These are phyloP conservation scores for Eristalinus aeneus DNA, from an alignment of 2,888 invertebrate species.

Conservation along the genomic window DNA sequence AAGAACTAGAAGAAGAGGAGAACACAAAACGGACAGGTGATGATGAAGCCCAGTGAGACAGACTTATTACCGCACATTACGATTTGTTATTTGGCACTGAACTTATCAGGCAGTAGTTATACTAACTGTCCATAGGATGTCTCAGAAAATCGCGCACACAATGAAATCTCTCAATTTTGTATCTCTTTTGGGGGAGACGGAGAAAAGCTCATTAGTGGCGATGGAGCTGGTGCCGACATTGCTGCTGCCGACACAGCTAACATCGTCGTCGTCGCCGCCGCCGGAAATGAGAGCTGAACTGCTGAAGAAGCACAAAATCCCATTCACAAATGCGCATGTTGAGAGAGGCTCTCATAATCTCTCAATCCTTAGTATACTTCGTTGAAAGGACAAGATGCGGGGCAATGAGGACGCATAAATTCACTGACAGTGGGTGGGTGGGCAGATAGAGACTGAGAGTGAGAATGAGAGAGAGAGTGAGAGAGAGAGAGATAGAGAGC, in stretches of 20 bases:
- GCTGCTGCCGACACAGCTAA: not conserved
- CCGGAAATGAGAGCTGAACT: slow-evolving; percentile 46
- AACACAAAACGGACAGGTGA: slow-evolving; percentile 73
- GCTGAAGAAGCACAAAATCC: slow-evolving; percentile 44
- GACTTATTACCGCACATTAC: slow-evolving; percentile 78
- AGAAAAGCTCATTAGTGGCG: slow-evolving; percentile 53
- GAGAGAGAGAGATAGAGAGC: slow-evolving; percentile 16
- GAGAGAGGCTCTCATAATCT: slow-evolving; percentile 53
- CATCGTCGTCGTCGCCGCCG: not conserved
- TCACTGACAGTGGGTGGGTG: not conserved
- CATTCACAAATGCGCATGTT: slow-evolving; percentile 67
- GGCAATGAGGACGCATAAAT: slow-evolving; percentile 7
- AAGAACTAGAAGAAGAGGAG: slow-evolving; percentile 53
- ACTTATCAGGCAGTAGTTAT: slow-evolving; percentile 71
- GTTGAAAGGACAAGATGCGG: slow-evolving; percentile 21
- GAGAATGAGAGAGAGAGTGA: slow-evolving; percentile 12
- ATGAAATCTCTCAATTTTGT: slow-evolving; percentile 42
- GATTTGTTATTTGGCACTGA: slow-evolving; percentile 79
- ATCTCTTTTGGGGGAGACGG: slow-evolving; percentile 50
- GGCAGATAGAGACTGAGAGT: not conserved
- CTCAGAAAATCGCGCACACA: slow-evolving; percentile 37
- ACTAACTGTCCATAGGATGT: slow-evolving; percentile 66
- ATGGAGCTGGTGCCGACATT: not conserved
- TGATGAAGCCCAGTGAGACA: slow-evolving; percentile 70
- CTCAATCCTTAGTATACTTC: not conserved